Percentiles rank a stretch among this genome's conserved stretches.
These are phyloP conservation scores for Orchesella flavescens DNA, from an alignment of 2,888 invertebrate species.

Conservation along the genomic window DNA sequence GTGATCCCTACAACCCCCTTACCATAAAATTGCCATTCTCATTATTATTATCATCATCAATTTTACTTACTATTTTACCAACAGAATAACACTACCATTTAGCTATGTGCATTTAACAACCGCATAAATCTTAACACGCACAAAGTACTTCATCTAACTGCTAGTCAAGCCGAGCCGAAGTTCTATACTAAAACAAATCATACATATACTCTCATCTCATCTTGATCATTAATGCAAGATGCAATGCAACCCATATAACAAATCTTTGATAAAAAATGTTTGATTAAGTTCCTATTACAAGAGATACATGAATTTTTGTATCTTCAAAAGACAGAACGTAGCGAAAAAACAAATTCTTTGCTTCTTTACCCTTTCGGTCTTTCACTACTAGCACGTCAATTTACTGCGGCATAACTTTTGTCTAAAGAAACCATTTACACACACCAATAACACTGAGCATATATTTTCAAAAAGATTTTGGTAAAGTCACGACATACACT, in stretches of 20 bases:
- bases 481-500: too few species aligned
- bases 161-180: not conserved
- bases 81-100: constrained; percentile 10
- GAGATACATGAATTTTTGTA: not conserved
- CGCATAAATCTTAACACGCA: constrained; percentile 3
- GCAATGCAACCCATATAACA: not conserved
- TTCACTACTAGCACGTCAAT: not conserved
- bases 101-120: not conserved
- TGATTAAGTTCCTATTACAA: not conserved
- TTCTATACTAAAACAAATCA: not conserved
- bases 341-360: too few species aligned
- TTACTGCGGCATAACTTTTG: not conserved
- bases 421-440: not conserved
- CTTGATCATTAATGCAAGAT: not conserved
- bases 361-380: too few species aligned
- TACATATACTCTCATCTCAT: not conserved
- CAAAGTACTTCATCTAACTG: not conserved
- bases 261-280: not conserved
- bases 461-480: too few species aligned
- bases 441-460: too few species aligned
- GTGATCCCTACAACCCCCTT: constrained; percentile 20
- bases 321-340: too few species aligned
- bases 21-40: constrained; percentile 47
- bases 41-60: constrained; percentile 46
- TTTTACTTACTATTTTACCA: constrained; percentile 25